A percentile compares a stretch with the other conserved stretches of the same genome.
phyloP scores from a whole-genome alignment of 2,113 vertebrate species.

The Apodemus sylvaticus region DNA sequence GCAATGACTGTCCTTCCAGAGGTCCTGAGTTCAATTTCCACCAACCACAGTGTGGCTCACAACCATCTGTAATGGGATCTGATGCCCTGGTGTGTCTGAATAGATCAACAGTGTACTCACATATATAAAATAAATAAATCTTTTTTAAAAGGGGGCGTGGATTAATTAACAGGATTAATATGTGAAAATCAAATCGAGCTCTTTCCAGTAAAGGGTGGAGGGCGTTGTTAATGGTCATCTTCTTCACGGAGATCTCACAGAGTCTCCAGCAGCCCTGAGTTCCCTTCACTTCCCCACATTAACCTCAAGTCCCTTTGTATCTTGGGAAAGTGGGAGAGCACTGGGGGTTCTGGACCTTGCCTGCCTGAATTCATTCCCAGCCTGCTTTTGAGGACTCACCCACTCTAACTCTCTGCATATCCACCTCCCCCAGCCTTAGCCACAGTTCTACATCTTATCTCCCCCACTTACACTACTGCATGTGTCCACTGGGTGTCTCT shows the following conservation, averaged over 20 bases:
- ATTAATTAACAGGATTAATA: neutral
- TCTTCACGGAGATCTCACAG: neutral
- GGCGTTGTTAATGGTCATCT: neutral
- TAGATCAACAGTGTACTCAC: no score
- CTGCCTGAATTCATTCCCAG: neutral
- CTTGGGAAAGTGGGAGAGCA: neutral
- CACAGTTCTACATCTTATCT: neutral
- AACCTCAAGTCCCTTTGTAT: neutral
- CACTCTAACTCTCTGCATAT: neutral
- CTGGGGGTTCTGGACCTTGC: neutral
- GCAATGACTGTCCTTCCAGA: no score
- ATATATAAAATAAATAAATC: no score
- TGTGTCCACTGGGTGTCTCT: neutral
- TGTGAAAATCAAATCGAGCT: neutral
- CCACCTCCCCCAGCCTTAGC: neutral
- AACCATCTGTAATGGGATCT: no score
- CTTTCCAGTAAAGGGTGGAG: accelerated
- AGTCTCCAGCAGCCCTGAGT: neutral
- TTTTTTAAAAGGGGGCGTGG: neutral
- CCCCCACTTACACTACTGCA: no score
- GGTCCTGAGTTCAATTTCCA: no score
- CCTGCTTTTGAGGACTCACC: neutral
- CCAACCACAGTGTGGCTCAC: no score
- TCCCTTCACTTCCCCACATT: neutral
- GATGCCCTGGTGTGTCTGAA: no score